Conservation (phyloP, 2,797 vertebrate species). For the Melanogrammus aeglefinus region DNA sequence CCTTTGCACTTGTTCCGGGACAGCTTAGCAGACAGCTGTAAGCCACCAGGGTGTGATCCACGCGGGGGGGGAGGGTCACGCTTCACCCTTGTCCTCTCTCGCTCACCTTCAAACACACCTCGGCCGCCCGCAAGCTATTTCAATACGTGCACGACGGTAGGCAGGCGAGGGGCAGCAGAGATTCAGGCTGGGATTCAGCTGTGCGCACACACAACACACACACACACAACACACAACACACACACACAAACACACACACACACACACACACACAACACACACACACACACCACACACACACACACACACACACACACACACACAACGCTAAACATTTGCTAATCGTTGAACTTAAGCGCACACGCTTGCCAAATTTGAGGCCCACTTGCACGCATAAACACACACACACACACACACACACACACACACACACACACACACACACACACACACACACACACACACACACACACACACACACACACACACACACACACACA, state of each 20-base stretch:
- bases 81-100: not conserved
- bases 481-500: constrained; percentile 22
- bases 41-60: constrained; percentile 39
- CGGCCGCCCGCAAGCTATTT: not conserved
- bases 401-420: constrained; percentile 2
- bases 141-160: not conserved
- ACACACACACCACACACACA: constrained; percentile 19
- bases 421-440: constrained; percentile 24
- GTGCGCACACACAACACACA: not conserved
- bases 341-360: no score
- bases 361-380: no score
- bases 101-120: constrained; percentile 1
- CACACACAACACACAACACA: constrained; percentile 13
- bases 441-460: constrained; percentile 8
- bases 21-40: constrained; percentile 70
- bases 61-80: not conserved
- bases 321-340: not conserved
- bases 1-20: constrained; percentile 38
- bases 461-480: constrained; percentile 21
- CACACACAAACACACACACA: constrained; percentile 3
- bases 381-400: not conserved
- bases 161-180: not conserved
- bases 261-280: constrained; percentile 12
- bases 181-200: constrained; percentile 32
- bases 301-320: constrained; percentile 11